Percentiles rank a stretch among this genome's conserved stretches.
phyloP scores from a whole-genome alignment of 2,113 vertebrate genomes.

The Nycticebus coucang region DNA sequence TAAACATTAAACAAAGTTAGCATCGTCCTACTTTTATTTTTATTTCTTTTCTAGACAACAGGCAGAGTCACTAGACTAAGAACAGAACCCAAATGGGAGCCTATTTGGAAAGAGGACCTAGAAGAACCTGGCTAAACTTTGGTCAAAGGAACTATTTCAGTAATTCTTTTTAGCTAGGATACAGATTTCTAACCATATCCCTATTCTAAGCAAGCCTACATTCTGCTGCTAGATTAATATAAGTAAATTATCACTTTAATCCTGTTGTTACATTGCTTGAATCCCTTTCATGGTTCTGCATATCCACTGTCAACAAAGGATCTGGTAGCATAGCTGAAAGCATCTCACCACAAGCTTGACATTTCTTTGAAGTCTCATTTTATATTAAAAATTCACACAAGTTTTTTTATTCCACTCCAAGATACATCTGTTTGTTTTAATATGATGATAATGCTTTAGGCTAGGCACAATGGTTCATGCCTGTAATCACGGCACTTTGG shows the following conservation, averaged over 20 bases:
- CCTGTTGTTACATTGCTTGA: not conserved
- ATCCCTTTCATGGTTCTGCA: not conserved
- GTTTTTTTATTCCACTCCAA: not conserved
- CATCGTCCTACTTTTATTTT: not conserved
- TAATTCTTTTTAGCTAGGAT: conserved; percentile 26
- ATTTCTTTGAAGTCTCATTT: conserved; percentile 32
- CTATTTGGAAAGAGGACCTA: not conserved
- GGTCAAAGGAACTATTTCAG: not conserved
- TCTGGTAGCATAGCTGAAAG: not conserved
- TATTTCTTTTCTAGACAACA: not conserved
- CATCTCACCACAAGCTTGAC: not conserved
- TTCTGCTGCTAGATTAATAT: conserved; percentile 28
- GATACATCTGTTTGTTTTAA: conserved; percentile 16
- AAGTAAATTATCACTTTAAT: conserved; percentile 11
- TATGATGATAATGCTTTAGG: not conserved
- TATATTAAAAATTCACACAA: not conserved
- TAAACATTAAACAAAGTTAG: not conserved
- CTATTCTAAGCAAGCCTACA: not conserved
- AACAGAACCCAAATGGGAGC: not conserved
- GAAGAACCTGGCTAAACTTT: not conserved
- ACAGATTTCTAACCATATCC: not conserved
- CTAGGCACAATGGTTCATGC: too few relatives aligned
- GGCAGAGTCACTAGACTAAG: not conserved
- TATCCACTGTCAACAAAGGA: not conserved
- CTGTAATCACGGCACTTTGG: too few relatives aligned